Evolutionary conservation across 2,888 invertebrate genomes (phyloP), one percentile per base, ranked within the genome.

Genomic region (Drosophila ustulata): DNA sequence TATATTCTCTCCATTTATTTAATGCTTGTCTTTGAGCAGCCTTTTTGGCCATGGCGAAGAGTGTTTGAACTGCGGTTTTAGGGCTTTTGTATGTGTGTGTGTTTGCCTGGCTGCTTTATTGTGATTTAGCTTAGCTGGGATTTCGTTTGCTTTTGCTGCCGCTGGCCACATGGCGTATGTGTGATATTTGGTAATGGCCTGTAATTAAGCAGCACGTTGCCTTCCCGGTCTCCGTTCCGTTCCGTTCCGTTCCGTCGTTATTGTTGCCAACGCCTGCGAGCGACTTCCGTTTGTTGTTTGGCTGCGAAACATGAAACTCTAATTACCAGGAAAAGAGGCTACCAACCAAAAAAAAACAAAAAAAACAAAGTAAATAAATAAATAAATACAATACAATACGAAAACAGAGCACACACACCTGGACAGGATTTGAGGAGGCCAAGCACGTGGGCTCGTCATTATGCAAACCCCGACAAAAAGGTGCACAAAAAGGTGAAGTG

Each of bases 141-240:
- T 63, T 76, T 53, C 46, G 53, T 57, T 58, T 25, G 50, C 61
- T 32, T 30, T 25, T 41, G 49, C 26, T 26, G 57, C 76, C 45
- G 52, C 4, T 45, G 58, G 63, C 72, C 84, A 75, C 86, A 69
- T 71, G 86, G 79, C 86, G 86, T 79, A 82, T 88, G 82, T 88
- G 88, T 75, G 75, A 82, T 82, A 81, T 84, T 88, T 81, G 82
- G 78, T 84, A 82, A 82, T 84, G 85, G 85, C 75, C 71, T 78
- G 82, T 88, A 82, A 82, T 82, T 82, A 82, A 73, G 85, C 78
- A 80, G 75, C 82, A 81, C 85, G 69, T 81, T 75, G 18, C 18
- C 18, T 18, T 18, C 18, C 11, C 18, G 18, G 39, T 28, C 53
- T 32, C 18, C 50, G 39, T 30, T 52, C 18, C 18, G 18, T 18